Conservation (phyloP, 1,140 invertebrate species). For the Bursaphelenchus mucronatus region DNA sequence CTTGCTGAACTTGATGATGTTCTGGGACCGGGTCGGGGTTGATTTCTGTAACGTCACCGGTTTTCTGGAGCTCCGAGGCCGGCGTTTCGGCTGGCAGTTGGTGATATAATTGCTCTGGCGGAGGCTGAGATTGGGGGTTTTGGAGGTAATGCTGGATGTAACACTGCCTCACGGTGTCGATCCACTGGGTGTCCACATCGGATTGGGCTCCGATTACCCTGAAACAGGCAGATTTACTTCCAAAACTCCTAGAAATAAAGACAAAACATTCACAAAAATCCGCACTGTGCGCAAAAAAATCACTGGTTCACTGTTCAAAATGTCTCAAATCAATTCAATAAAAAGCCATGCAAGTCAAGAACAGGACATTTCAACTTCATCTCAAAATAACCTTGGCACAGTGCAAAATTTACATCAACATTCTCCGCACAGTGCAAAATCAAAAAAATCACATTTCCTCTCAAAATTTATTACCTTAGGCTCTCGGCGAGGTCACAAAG, state of each 20-base stretch:
- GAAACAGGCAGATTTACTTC: too few species aligned
- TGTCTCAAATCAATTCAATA: too few species aligned
- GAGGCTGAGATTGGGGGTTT: neutral
- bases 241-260: too few species aligned
- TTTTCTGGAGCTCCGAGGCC: neutral
- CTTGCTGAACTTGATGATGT: neutral
- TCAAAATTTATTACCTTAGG: neutral
- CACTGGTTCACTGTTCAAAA: too few species aligned
- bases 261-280: too few species aligned
- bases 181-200: neutral
- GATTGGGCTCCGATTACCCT: too few species aligned
- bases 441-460: neutral
- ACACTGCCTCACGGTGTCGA: neutral
- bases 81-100: neutral
- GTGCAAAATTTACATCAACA: neutral
- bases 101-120: neutral
- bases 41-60: too few species aligned
- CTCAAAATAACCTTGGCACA: too few species aligned
- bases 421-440: neutral
- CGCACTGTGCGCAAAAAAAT: too few species aligned
- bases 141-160: neutral
- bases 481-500: conserved; percentile 16
- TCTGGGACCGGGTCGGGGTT: neutral
- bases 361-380: too few species aligned
- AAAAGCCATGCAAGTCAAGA: too few species aligned